Percentiles rank a stretch among this genome's conserved stretches.
These are phyloP conservation scores for Cephus nigrinus DNA, from an alignment of 2,888 invertebrate species.

Conservation along the genomic window DNA sequence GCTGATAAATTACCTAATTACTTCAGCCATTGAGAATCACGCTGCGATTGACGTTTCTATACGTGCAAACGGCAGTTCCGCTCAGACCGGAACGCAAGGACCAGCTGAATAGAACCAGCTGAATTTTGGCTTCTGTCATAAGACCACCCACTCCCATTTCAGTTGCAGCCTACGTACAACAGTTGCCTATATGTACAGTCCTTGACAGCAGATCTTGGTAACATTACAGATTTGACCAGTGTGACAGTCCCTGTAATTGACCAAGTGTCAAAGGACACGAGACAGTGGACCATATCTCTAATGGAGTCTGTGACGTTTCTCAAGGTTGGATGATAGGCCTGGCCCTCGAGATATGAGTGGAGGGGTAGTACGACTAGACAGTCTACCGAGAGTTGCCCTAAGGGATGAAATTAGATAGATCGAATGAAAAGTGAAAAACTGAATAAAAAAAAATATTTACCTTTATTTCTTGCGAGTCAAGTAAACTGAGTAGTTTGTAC, in stretches of 20 bases:
- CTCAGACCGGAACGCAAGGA: too few relatives aligned
- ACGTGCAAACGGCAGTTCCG: not conserved
- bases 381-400: not conserved
- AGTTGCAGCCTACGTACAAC: not conserved
- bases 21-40: conserved; percentile 2
- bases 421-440: not conserved
- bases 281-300: not conserved
- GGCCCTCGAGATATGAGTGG: not conserved
- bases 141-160: not conserved
- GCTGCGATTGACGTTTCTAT: conserved; percentile 3
- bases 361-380: not conserved
- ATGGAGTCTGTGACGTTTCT: not conserved
- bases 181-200: too few relatives aligned
- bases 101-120: too few relatives aligned
- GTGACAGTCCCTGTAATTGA: not conserved
- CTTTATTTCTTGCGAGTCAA: not conserved
- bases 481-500: not conserved
- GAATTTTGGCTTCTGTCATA: too few relatives aligned
- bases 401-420: not conserved
- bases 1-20: not conserved
- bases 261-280: not conserved
- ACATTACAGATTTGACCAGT: not conserved
- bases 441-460: not conserved
- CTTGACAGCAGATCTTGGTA: not conserved
- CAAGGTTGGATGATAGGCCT: not conserved